Conservation (phyloP, 2,113 vertebrate genomes). For the Miniopterus natalensis region DNA sequence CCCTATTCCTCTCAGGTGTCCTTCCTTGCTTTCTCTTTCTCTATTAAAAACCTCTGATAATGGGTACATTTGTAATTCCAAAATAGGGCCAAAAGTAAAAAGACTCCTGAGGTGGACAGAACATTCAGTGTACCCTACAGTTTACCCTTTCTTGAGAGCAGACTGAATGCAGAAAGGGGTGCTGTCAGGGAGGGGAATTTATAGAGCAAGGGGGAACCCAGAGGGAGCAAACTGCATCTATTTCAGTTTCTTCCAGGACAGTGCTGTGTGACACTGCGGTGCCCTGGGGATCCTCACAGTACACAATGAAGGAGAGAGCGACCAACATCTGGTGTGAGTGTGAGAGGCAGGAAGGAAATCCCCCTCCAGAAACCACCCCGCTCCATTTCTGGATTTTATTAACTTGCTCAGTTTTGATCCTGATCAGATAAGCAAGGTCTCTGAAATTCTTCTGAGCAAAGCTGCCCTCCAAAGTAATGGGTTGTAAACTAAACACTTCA, state of each 20-base stretch:
- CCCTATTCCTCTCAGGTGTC: neutral
- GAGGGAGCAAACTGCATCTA: neutral
- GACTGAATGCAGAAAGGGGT: neutral
- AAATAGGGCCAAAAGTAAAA: slow-evolving; percentile 24
- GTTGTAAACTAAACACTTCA: neutral
- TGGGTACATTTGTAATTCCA: neutral
- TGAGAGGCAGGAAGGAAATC: neutral
- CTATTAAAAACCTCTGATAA: neutral
- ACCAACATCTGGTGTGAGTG: neutral
- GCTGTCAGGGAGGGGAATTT: neutral
- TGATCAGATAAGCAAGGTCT: neutral
- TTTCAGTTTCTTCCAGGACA: neutral
- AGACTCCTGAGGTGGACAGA: neutral
- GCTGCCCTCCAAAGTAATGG: neutral
- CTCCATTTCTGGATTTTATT: neutral
- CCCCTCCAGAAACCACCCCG: neutral
- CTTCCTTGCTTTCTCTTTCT: neutral
- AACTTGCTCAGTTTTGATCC: neutral
- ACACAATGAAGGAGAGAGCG: neutral
- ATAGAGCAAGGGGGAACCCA: neutral
- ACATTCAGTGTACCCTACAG: neutral
- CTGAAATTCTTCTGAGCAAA: neutral
- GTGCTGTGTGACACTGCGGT: too few species aligned
- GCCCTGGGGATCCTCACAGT: too few species aligned
- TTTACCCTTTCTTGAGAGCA: neutral